Evolutionary conservation across 2,797 vertebrate genomes (phyloP), one percentile per base, ranked within the genome.

Genomic region (Amniataba percoides): DNA sequence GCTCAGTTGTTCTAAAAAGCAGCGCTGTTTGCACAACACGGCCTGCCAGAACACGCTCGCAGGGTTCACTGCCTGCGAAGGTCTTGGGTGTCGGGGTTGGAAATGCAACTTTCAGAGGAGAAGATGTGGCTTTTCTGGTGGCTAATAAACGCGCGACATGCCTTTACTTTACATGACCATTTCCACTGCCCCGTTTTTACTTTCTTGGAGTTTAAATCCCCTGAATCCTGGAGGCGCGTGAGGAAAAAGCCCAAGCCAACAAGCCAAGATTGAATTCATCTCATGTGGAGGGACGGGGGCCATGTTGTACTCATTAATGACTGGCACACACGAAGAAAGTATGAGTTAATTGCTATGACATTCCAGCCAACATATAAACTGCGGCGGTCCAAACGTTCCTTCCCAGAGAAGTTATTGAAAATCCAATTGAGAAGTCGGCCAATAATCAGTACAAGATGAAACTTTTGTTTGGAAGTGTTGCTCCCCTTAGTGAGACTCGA

Each of bases 281-380:
- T 18, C 84, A 86, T 74, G 74, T 60, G 58, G 52, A 83, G 43
- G 48, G 57, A 49, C 34, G 5, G 51, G 5, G 51, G 62, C 66
- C 89, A 86, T 88, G 19, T 87, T 89, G 88, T 65, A 55, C 78
- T 90, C 87, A 87, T 91, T 90, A 92, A 89, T 87, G 82, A 76
- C 86, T 86, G 88, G 84, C 87, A 86, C 87, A 88, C 88, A 78
- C 59, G 77, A 73, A 87, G 65, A 87, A 78, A 86, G 76, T 66
- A 80, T 78, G 71, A 86, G 60, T 84, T 87, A 87, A 90, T 83
- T 89, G 84, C 88, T 61, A 11, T 49, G 72, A 77, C 74, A 83
- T 87, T 84, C 79, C 84, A 83, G 85, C 86, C 70, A 77, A 79
- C 80, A 55, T 78, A 89, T 83, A 78, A 88, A 84, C 80, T 77